Base-by-base conservation (phyloP, 1,140 invertebrate genomes). In the Polypedilum vanderplanki region DNA sequence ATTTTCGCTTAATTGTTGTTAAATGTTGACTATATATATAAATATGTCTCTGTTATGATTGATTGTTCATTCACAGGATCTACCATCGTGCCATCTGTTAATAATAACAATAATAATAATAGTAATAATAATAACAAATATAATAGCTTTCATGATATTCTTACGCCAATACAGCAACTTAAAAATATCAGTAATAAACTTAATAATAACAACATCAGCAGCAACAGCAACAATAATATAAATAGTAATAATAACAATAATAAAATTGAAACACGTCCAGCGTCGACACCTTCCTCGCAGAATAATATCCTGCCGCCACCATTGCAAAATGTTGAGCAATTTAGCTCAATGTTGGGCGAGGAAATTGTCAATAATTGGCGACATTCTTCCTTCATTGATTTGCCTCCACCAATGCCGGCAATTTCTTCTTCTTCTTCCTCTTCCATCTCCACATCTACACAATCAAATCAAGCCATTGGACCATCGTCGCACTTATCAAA, bases 281-380 rank as follows among this genome's bases (percentile, higher is more conserved):
- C 86, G 33, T 84, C 85, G 79, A 85, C 86, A 65, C 84, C 85
- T 73, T 80, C 83, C 76, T 82, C 46, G n/a, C n/a, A n/a, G n/a
- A n/a, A n/a, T n/a, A 15, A 81, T 75, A 82, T 85, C 78, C 83
- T 86, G 74, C 86, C 87, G 24, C 87, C 87, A 64, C 84, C 87
- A 74, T 86, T 88, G 40, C 88, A 89, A 82, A 90, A 88, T 80
- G 88, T 90, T 78, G 89, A 90, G 81, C 86, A 87, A 33, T 90
- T 90, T 81, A 88, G 89, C 78, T 87, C 87, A 65, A 85, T 91
- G 76, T 84, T 91, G 75, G 90, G 90, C 79, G 90, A 92, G 83
- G 90, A 92, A 81, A 90, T 92, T 77, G 90, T 91, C 77, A 89
- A 90, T 77, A 90, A 90, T 81, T 92, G 90, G 90, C 86, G 90